Percentiles rank a stretch among this genome's conserved stretches.
Evolutionary conservation across 2,888 invertebrate genomes (phyloP).

Genomic region (Thalpophila matura): DNA sequence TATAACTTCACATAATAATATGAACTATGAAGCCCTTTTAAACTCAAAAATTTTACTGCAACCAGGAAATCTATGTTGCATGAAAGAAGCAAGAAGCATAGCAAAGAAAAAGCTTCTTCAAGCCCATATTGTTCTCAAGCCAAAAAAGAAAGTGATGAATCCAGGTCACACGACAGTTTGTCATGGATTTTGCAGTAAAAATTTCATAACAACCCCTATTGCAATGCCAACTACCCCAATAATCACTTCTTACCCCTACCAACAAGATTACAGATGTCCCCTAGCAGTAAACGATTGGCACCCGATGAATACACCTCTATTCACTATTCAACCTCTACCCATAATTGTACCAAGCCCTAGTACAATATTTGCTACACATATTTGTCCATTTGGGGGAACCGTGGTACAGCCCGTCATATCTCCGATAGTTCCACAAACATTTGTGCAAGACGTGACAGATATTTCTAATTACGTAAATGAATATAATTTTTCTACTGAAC

Average conservation of each 20-base stretch:
- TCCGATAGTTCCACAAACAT: constrained; percentile 34
- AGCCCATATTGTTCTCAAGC: constrained; percentile 20
- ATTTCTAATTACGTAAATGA: constrained; percentile 19
- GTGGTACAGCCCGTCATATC: constrained; percentile 38
- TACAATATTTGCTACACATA: constrained; percentile 26
- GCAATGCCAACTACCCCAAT: constrained; percentile 3
- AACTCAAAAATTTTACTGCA: constrained; percentile 1
- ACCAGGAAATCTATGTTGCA: background rate
- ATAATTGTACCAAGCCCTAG: constrained; percentile 30
- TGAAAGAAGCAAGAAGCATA: constrained; percentile 17
- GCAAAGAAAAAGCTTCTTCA: constrained; percentile 32
- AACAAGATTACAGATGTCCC: constrained; percentile 29
- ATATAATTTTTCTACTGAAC: constrained; percentile 2
- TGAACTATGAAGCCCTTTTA: constrained; percentile 9
- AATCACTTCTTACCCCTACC: constrained; percentile 19
- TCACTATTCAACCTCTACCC: constrained; percentile 33
- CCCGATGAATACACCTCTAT: constrained; percentile 34
- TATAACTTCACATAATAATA: background rate
- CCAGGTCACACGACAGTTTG: background rate
- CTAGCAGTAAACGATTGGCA: constrained; percentile 34
- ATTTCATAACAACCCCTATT: constrained; percentile 4
- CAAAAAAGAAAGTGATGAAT: constrained; percentile 34
- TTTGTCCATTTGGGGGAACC: constrained; percentile 28
- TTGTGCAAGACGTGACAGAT: constrained; percentile 8
- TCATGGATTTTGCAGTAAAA: constrained; percentile 21